Evolutionary conservation across 2,113 vertebrate species (phyloP), one percentile per base, ranked within the genome.

Genomic region (Brachyistius frenatus): DNA sequence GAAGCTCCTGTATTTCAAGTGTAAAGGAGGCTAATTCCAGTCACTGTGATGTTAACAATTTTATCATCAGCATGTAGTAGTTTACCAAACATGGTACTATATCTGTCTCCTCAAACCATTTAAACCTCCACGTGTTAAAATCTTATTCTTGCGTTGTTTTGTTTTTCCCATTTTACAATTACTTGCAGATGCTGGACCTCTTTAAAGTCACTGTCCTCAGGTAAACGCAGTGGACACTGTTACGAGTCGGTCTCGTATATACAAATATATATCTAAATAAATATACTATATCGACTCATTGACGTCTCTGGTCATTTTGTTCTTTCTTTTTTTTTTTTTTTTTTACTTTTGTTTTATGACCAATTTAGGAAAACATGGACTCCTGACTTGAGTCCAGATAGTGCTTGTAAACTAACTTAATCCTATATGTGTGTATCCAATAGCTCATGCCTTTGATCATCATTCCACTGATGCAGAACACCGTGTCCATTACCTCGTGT

Each of bases 171-270:
- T 84, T 52, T 77, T 77, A 78, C 15, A 80, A 73, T 88, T 76
- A 73, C 69, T 67, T 62, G 61, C 79, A 75, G 71, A 92, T 87
- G 89, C 87, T 91, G 87, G 86, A 89, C 88, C 81, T 89, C 80
- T 76, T 76, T 35, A 68, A 83, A 83, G 62, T 81, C 86, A 78
- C 87, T 71, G 88, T 93, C 90, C 93, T 93, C 93, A 95, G 93
- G 93, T 93, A 94, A 87, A 89, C 62, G 50, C 65, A 81, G 78
- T 76, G 76, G 73, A 86, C 85, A 81, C 88, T 81, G 69, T 86
- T 70, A 56, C 36, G 23, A 86, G 57, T 82, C 74, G 46, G 66
- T 77, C 80, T 86, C 76, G 83, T 69, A 68, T 86, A 87, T 16
- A 46, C 80, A 66, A 76, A 14, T 87, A 52, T 75, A 73, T 77